Percentiles rank a stretch among this genome's conserved stretches.
Evolutionary conservation across 1,140 invertebrate genomes (phyloP).

Genomic region (Listronotus bonariensis): DNA sequence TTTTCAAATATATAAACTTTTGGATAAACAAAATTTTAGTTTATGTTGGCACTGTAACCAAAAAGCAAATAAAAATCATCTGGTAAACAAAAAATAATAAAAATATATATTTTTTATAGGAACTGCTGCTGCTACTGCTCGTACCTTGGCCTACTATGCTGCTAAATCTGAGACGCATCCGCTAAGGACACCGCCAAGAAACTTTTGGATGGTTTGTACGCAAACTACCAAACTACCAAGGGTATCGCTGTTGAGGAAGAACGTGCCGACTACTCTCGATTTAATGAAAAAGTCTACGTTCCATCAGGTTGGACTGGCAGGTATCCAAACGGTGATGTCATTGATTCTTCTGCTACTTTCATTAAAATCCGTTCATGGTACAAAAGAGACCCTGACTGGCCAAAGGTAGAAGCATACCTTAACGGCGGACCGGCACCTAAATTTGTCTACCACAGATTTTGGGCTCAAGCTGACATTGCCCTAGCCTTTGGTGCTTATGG

Average conservation of each 20-base stretch:
- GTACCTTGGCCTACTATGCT: conserved; percentile 36
- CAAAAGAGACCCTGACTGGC: conserved; percentile 37
- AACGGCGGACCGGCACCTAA: conserved; percentile 30
- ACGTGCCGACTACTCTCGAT: conserved; percentile 26
- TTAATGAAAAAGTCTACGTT: conserved; percentile 31
- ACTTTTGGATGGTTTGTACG: conserved; percentile 32
- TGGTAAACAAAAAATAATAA: no score
- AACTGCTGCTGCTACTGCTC: conserved; percentile 29
- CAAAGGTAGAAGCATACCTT: conserved; percentile 30
- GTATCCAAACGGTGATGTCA: conserved; percentile 41
- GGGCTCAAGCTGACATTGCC: conserved; percentile 37
- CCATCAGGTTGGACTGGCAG: conserved; percentile 35
- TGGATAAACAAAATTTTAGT: no score
- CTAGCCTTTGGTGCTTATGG: conserved; percentile 32
- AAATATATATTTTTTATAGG: no score
- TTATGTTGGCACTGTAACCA: no score
- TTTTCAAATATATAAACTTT: no score
- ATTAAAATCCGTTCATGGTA: conserved; percentile 37
- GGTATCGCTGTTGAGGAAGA: conserved; percentile 25
- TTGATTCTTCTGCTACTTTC: conserved; percentile 36
- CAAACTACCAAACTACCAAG: conserved; percentile 18
- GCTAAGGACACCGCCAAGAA: conserved; percentile 35
- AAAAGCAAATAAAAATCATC: no score
- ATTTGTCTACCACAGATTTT: conserved; percentile 38
- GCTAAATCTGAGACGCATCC: conserved; percentile 29